phyloP scores from a whole-genome alignment of 2,113 vertebrate genomes.

The Chamaetylas fuelleborni region DNA sequence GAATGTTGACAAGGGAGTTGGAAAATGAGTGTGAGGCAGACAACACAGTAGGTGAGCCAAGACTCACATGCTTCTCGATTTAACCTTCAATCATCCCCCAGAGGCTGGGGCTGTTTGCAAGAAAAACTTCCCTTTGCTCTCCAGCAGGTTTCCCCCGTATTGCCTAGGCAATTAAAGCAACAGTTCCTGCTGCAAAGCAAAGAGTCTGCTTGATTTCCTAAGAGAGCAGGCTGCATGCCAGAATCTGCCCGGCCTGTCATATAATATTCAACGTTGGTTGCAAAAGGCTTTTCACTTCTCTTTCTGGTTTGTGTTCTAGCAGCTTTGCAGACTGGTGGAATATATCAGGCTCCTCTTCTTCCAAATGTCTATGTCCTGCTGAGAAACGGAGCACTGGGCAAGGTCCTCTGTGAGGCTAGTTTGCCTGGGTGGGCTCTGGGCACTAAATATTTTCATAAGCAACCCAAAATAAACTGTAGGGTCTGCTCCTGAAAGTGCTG shows the following conservation, averaged over 20 bases:
- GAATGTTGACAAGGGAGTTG: not conserved
- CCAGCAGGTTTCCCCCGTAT: not conserved
- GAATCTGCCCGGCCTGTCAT: slow-evolving; percentile 10
- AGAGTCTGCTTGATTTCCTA: slow-evolving; percentile 71
- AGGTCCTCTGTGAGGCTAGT: not conserved
- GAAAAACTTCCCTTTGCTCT: slow-evolving; percentile 13
- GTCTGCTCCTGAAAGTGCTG: not conserved
- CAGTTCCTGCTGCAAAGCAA: slow-evolving; percentile 58
- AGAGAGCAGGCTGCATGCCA: slow-evolving; percentile 55
- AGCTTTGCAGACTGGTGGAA: not conserved
- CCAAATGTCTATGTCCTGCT: not conserved
- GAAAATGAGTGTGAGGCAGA: not conserved
- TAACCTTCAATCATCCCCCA: not conserved
- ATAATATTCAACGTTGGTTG: not conserved
- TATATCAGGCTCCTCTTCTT: not conserved
- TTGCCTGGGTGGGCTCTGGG: accelerated
- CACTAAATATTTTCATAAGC: not conserved
- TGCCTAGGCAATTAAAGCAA: slow-evolving; percentile 25
- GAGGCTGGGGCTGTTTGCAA: not conserved
- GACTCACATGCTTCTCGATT: not conserved
- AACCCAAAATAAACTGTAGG: not conserved
- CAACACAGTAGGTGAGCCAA: not conserved
- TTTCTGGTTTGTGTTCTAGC: not conserved
- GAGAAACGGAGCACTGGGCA: not conserved
- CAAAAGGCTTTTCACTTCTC: slow-evolving; percentile 45